phyloP scores from a whole-genome alignment of 2,113 vertebrate genomes.

The Turnix velox region DNA sequence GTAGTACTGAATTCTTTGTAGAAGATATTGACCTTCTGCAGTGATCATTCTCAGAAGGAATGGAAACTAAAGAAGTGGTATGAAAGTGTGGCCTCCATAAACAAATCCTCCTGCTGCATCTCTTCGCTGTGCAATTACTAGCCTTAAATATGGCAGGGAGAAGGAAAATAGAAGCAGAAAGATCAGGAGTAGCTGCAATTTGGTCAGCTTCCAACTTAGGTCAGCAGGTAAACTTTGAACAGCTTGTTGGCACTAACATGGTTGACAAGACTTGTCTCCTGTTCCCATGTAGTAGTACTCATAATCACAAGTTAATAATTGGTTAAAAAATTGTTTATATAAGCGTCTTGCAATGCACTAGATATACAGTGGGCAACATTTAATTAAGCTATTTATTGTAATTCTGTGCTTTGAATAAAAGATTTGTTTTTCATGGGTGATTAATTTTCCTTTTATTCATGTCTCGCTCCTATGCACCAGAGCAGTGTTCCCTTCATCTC shows the following conservation, averaged over 20 bases:
- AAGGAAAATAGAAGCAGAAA: not conserved
- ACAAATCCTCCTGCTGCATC: not conserved
- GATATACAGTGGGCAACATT: not conserved
- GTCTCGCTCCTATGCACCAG: not conserved
- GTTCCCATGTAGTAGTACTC: not conserved
- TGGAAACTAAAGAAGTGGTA: not conserved
- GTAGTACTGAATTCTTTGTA: not conserved
- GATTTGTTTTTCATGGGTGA: not conserved
- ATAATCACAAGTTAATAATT: not conserved
- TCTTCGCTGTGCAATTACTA: not conserved
- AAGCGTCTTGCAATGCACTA: not conserved
- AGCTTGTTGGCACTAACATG: accelerated
- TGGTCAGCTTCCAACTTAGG: not conserved
- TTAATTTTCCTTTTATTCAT: not conserved
- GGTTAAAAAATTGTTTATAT: not conserved
- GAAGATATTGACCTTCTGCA: not conserved
- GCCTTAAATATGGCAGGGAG: not conserved
- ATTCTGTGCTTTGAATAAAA: not conserved
- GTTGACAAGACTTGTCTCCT: not conserved
- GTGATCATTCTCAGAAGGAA: not conserved
- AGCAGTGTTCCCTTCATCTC: not conserved
- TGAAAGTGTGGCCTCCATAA: not conserved
- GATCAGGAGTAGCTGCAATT: not conserved
- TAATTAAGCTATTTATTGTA: not conserved
- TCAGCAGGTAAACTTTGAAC: not conserved